Conservation (phyloP, 2,113 vertebrate species). For the Petroica traversi region DNA sequence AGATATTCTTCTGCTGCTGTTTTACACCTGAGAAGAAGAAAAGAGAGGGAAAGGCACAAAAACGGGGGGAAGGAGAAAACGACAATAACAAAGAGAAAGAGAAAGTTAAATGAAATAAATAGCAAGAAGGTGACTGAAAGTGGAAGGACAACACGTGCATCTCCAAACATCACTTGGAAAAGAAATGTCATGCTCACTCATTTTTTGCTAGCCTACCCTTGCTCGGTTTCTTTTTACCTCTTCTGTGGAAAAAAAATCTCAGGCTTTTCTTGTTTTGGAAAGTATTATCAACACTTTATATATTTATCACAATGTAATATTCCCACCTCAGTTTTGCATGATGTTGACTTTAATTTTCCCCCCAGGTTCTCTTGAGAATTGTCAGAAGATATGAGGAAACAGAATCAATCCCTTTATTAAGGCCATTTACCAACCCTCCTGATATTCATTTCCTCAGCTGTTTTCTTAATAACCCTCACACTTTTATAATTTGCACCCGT, state of each 20-base stretch:
- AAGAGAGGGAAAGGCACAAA: constrained; percentile 32
- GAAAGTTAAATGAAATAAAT: constrained; percentile 39
- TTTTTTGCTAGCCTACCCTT: background rate
- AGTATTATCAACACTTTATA: no score
- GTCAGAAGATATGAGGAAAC: background rate
- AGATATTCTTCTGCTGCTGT: constrained; percentile 29
- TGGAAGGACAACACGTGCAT: background rate
- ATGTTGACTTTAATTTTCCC: background rate
- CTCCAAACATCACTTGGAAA: background rate
- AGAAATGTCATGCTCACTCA: background rate
- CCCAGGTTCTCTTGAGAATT: background rate
- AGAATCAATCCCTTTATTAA: background rate
- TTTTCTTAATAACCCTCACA: background rate
- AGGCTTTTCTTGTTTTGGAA: background rate
- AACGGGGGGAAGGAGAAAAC: background rate
- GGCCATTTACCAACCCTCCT: background rate
- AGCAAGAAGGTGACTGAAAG: background rate
- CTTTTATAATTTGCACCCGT: background rate
- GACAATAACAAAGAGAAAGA: constrained; percentile 58
- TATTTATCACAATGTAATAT: background rate
- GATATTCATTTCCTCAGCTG: background rate
- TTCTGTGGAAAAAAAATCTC: background rate
- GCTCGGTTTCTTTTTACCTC: background rate
- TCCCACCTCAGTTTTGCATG: background rate
- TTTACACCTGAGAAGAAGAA: constrained; percentile 55